Percentiles rank a stretch among this genome's conserved stretches.
Conservation (phyloP, 2,797 vertebrate species). For the Xenentodon cancila region DNA sequence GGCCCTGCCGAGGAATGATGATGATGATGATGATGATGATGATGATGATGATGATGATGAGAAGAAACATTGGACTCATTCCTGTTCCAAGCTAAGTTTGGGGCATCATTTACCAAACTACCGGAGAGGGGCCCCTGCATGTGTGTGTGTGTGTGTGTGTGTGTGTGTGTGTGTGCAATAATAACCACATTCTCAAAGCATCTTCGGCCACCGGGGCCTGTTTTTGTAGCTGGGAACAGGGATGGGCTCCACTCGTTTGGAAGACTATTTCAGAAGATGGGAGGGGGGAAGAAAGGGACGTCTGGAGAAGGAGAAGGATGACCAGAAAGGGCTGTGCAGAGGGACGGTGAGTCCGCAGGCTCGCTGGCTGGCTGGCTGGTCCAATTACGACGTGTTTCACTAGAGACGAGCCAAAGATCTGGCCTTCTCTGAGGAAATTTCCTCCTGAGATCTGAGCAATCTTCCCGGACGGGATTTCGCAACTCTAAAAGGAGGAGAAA, state of each 20-base stretch:
- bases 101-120: slow-evolving; percentile 86
- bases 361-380: slow-evolving; percentile 25
- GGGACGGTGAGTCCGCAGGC: slow-evolving; percentile 45
- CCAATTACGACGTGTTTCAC: slow-evolving; percentile 35
- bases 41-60: slow-evolving; percentile 78
- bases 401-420: slow-evolving; percentile 55
- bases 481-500: slow-evolving; percentile 44
- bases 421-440: slow-evolving; percentile 47
- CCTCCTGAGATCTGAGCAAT: slow-evolving; percentile 34
- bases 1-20: slow-evolving; percentile 80
- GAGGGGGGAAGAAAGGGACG: slow-evolving; percentile 34
- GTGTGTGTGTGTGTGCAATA: slow-evolving; percentile 67
- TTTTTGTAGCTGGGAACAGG: slow-evolving; percentile 86
- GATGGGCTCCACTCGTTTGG: slow-evolving; percentile 79
- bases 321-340: slow-evolving; percentile 62
- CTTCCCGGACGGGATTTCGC: slow-evolving; percentile 61
- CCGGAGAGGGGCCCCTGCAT: slow-evolving; percentile 76
- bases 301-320: slow-evolving; percentile 61
- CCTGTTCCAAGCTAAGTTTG: slow-evolving; percentile 81
- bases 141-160: slow-evolving; percentile 60
- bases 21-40: slow-evolving; percentile 79
- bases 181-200: slow-evolving; percentile 87
- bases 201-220: slow-evolving; percentile 82
- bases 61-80: slow-evolving; percentile 81
- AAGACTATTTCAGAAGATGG: slow-evolving; percentile 79